Percentiles rank a stretch among this genome's conserved stretches.
These are phyloP conservation scores for Apotomis turbidana DNA, from an alignment of 2,888 invertebrate genomes.

Conservation along the genomic window DNA sequence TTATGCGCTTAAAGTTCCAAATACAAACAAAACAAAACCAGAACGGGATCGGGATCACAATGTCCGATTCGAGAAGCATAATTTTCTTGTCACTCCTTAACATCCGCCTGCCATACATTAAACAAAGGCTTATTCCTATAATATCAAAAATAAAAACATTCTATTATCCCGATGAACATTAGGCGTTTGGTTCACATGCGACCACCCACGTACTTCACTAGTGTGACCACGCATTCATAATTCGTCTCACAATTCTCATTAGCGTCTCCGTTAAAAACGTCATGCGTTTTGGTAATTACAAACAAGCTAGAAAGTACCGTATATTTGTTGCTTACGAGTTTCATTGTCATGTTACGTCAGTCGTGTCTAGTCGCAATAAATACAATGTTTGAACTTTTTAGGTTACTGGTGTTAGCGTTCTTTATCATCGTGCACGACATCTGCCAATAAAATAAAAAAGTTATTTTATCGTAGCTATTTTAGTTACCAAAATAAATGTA, in stretches of 20 bases:
- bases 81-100: slow-evolving; percentile 34
- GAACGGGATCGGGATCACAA: slow-evolving; percentile 9
- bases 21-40: neutral
- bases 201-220: slow-evolving; percentile 57
- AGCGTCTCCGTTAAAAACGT: slow-evolving; percentile 25
- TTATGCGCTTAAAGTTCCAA: too few species aligned
- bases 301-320: slow-evolving; percentile 33
- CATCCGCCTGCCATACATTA: slow-evolving; percentile 21
- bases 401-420: too few species aligned
- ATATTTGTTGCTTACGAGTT: slow-evolving; percentile 22
- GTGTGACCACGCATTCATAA: slow-evolving; percentile 47
- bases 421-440: too few species aligned
- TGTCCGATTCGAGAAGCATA: slow-evolving; percentile 24
- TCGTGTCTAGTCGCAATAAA: slow-evolving; percentile 12
- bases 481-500: too few species aligned
- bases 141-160: slow-evolving; percentile 30
- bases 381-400: slow-evolving; percentile 1
- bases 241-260: slow-evolving; percentile 28
- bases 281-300: slow-evolving; percentile 37
- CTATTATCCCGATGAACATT: slow-evolving; percentile 19
- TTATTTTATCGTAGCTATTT: too few species aligned
- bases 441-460: too few species aligned
- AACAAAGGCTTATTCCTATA: slow-evolving; percentile 15
- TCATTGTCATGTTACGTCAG: slow-evolving; percentile 22
- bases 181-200: slow-evolving; percentile 47